These are phyloP conservation scores for Cryptophagus acutangulus DNA, from an alignment of 2,888 invertebrate genomes.

Conservation along the genomic window DNA sequence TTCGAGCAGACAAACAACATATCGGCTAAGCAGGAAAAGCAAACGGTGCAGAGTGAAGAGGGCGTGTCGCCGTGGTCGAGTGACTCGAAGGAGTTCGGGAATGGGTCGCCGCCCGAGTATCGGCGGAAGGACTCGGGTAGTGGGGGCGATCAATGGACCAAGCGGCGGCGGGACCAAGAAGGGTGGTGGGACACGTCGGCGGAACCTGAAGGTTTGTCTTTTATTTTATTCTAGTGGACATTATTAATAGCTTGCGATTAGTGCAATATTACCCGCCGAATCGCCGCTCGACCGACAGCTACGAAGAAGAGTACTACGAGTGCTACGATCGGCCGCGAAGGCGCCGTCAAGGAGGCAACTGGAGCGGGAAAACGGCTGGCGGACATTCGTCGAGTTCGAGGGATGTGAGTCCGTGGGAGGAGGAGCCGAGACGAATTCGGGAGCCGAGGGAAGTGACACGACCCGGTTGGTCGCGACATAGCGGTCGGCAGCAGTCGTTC, in stretches of 20 bases:
- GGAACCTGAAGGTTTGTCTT: conserved; percentile 44
- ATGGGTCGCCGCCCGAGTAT: conserved; percentile 50
- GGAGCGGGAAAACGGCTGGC: conserved; percentile 28
- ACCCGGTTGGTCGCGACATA: conserved; percentile 46
- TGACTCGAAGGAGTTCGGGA: conserved; percentile 62
- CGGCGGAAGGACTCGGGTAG: conserved; percentile 48
- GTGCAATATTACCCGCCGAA: conserved; percentile 39
- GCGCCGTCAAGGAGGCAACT: conserved; percentile 28
- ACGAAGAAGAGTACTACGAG: conserved; percentile 46
- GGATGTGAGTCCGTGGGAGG: conserved; percentile 79
- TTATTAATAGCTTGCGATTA: no score
- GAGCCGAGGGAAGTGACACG: conserved; percentile 45
- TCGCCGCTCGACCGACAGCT: conserved; percentile 46
- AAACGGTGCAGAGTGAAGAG: conserved; percentile 45
- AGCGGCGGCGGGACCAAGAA: conserved; percentile 45
- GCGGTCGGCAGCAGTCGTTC: conserved; percentile 42
- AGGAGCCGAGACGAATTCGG: conserved; percentile 53
- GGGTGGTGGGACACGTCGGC: conserved; percentile 49
- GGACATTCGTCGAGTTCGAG: conserved; percentile 64
- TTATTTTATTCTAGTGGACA: background rate
- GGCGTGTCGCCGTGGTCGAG: conserved; percentile 73
- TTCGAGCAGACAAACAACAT: conserved; percentile 50
- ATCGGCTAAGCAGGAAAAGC: conserved; percentile 38
- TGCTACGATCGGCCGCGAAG: conserved; percentile 43
- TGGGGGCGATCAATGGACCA: conserved; percentile 45